phyloP scores from a whole-genome alignment of 2,888 invertebrate genomes.

The Zaprionus bogoriensis region DNA sequence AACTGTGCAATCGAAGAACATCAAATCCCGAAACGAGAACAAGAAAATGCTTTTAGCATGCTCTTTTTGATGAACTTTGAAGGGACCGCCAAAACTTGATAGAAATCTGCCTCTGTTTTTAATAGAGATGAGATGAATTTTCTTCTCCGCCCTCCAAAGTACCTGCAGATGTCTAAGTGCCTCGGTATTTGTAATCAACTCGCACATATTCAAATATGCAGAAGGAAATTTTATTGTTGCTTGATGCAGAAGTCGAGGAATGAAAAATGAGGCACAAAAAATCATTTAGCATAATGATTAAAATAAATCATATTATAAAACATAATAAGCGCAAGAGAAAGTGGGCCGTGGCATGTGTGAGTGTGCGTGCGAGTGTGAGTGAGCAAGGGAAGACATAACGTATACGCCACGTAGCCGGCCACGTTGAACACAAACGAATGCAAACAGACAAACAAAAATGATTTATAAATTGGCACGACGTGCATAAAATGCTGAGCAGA shows the following conservation, averaged over 20 bases:
- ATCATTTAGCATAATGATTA: conserved; percentile 78
- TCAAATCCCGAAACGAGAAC: conserved; percentile 53
- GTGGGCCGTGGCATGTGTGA: neutral
- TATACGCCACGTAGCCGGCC: conserved; percentile 64
- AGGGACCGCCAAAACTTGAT: conserved; percentile 12
- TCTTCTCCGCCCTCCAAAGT: neutral
- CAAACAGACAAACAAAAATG: conserved; percentile 79
- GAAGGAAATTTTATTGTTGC: conserved; percentile 53
- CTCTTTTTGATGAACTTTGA: conserved; percentile 26
- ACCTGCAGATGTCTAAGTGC: neutral
- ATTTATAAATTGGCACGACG: conserved; percentile 81
- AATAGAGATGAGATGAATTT: neutral
- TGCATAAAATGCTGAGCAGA: conserved; percentile 79
- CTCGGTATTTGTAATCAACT: conserved; percentile 19
- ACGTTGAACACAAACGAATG: conserved; percentile 58
- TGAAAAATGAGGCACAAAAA: conserved; percentile 60
- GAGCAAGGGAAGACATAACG: conserved; percentile 45
- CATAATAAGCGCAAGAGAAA: conserved; percentile 30
- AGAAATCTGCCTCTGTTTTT: conserved; percentile 5
- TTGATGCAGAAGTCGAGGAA: conserved; percentile 28
- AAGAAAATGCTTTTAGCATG: conserved; percentile 69
- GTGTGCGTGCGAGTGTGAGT: neutral
- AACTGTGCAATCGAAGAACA: conserved; percentile 39
- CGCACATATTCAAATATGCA: conserved; percentile 37
- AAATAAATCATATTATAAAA: conserved; percentile 72